Conservation (phyloP, 2,888 invertebrate genomes). For the Latrodectus hesperus region DNA sequence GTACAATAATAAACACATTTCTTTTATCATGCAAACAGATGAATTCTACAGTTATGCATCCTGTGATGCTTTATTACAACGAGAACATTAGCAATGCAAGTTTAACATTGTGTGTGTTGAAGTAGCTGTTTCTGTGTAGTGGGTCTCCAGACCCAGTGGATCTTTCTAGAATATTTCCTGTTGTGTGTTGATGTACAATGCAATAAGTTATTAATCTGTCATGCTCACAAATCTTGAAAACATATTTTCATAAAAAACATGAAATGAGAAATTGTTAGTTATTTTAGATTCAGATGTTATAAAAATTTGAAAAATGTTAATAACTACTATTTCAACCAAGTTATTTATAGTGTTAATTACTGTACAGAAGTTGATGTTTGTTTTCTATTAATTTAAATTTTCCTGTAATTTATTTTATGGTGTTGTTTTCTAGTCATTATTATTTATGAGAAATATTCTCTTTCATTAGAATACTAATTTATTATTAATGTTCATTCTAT, state of each 20-base stretch:
- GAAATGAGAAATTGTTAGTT: too few relatives aligned
- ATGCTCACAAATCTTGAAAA: conserved; percentile 56
- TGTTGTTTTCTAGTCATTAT: too few relatives aligned
- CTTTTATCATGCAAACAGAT: conserved; percentile 19
- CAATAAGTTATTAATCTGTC: conserved; percentile 63
- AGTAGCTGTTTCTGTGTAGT: conserved; percentile 61
- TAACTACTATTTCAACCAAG: too few relatives aligned
- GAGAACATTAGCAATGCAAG: conserved; percentile 69
- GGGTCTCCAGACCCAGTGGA: conserved; percentile 26
- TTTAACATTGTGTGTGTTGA: conserved; percentile 56
- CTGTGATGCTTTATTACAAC: conserved; percentile 65
- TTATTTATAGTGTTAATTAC: too few relatives aligned
- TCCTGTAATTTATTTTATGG: too few relatives aligned
- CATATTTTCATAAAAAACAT: conserved; percentile 47
- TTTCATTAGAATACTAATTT: too few relatives aligned
- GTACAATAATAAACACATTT: conserved; percentile 22
- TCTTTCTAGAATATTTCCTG: conserved; percentile 47
- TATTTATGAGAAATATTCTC: too few relatives aligned
- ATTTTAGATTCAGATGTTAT: too few relatives aligned
- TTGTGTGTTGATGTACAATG: conserved; percentile 60
- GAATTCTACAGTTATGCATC: conserved; percentile 55
- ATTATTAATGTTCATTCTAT: too few relatives aligned
- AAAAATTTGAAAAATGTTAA: too few relatives aligned
- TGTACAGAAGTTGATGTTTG: too few relatives aligned
- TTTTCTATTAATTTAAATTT: too few relatives aligned